Percentiles rank a stretch among this genome's conserved stretches.
phyloP scores from a whole-genome alignment of 1,140 invertebrate genomes.

The Temnothorax longispinosus region DNA sequence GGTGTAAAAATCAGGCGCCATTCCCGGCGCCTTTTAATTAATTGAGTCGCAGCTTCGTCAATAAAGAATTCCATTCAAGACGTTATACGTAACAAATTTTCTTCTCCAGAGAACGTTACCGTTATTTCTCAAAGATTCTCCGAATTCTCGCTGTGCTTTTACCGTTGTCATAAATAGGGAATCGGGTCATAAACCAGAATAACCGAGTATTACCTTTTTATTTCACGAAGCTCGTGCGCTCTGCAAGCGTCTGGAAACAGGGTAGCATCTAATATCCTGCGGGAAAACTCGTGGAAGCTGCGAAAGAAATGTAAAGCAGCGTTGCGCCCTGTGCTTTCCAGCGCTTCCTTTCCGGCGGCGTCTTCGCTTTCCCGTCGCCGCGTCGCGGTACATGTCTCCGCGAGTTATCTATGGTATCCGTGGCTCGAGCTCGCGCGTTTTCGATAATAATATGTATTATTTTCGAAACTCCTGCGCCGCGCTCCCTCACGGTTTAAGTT shows the following conservation, averaged over 20 bases:
- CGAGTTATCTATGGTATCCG: neutral
- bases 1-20: too few relatives aligned
- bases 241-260: neutral
- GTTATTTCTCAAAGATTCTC: neutral
- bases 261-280: constrained; percentile 24
- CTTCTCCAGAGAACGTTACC: neutral
- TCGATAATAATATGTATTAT: constrained; percentile 46
- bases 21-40: too few relatives aligned
- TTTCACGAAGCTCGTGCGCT: neutral
- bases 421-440: neutral
- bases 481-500: constrained; percentile 12
- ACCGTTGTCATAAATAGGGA: neutral
- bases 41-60: neutral
- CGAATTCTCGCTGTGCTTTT: neutral
- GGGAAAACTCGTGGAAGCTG: constrained; percentile 23
- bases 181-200: constrained; percentile 4
- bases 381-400: neutral
- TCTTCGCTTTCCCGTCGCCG: neutral
- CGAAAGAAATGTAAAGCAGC: constrained; percentile 25
- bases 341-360: neutral
- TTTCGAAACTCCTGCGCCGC: constrained; percentile 2
- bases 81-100: neutral
- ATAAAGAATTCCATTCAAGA: neutral
- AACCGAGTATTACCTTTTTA: constrained; percentile 1
- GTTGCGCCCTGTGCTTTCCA: neutral